phyloP scores from a whole-genome alignment of 2,888 invertebrate genomes.

The Steinernema scapterisci region DNA sequence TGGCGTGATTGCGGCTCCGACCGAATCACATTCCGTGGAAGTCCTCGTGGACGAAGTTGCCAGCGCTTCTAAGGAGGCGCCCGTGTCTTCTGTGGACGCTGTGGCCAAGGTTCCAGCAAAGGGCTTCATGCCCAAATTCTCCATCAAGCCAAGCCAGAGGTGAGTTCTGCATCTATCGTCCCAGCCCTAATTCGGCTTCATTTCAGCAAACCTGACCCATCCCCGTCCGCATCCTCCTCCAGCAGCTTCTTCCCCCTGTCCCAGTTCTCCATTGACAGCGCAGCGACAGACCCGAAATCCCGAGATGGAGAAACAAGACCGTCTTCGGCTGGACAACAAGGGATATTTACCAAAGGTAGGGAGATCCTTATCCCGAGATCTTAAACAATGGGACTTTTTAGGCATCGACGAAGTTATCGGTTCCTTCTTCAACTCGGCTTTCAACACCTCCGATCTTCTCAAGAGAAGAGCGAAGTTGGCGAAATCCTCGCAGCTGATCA shows the following conservation, averaged over 20 bases:
- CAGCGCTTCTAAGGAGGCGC: not conserved
- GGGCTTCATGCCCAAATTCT: slow-evolving; percentile 25
- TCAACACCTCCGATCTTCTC: slow-evolving; percentile 9
- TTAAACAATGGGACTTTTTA: not conserved
- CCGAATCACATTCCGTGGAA: not conserved
- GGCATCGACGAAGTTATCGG: slow-evolving; percentile 12
- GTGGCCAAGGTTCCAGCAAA: not conserved
- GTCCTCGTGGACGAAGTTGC: not conserved
- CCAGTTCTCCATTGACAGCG: slow-evolving; percentile 19
- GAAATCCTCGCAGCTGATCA: slow-evolving; percentile 6
- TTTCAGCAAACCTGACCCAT: not conserved
- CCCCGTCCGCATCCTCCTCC: not conserved
- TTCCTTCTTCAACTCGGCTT: not conserved
- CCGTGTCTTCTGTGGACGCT: not conserved
- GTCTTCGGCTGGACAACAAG: not conserved
- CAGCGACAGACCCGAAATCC: not conserved
- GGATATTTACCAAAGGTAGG: slow-evolving; percentile 6
- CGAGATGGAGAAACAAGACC: slow-evolving; percentile 6
- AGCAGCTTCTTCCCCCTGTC: not conserved
- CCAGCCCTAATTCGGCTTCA: no score
- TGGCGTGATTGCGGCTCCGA: not conserved
- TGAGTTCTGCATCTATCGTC: no score
- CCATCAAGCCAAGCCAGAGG: slow-evolving; percentile 1
- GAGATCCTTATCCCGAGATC: not conserved
- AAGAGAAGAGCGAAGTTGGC: not conserved